These are phyloP conservation scores for Vannuccia rotundouncinata DNA, from an alignment of 2,888 invertebrate species.

Conservation along the genomic window DNA sequence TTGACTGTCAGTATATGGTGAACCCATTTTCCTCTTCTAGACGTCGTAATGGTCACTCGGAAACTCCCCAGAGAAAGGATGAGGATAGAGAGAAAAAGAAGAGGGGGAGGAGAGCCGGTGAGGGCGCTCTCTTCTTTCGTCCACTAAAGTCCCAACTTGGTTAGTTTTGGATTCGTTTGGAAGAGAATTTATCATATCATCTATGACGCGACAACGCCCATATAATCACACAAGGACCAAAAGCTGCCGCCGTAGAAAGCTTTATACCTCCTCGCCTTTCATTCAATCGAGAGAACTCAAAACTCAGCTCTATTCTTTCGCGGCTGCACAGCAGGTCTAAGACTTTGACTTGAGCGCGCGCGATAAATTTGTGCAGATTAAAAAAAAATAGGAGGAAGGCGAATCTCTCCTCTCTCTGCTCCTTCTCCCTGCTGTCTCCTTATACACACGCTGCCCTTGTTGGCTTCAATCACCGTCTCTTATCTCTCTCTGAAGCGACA, in stretches of 20 bases:
- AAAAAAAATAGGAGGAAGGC: not conserved
- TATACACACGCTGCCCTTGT: not conserved
- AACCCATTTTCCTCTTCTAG: not conserved
- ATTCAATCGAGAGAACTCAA: too few species aligned
- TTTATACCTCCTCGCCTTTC: too few species aligned
- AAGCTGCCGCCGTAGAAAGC: not conserved
- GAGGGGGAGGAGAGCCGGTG: not conserved
- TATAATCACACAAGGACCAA: slow-evolving; percentile 12
- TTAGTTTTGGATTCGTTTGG: not conserved
- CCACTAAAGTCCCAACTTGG: too few species aligned
- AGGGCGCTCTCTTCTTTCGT: not conserved
- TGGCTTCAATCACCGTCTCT: not conserved
- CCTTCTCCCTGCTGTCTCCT: not conserved
- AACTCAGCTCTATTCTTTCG: too few species aligned
- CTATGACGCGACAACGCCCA: slow-evolving; percentile 23
- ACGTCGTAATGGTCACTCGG: slow-evolving; percentile 13
- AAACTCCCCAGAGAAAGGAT: not conserved
- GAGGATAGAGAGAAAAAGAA: not conserved
- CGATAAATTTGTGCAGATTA: not conserved
- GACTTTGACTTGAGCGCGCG: not conserved
- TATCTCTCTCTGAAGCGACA: not conserved
- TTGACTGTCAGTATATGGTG: not conserved
- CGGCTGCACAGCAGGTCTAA: too few species aligned
- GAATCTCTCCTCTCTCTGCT: not conserved
- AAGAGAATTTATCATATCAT: slow-evolving; percentile 4